A percentile compares a stretch with the other conserved stretches of the same genome.
These are phyloP conservation scores for Nomada ferruginata DNA, from an alignment of 2,888 invertebrate genomes.

Conservation along the genomic window DNA sequence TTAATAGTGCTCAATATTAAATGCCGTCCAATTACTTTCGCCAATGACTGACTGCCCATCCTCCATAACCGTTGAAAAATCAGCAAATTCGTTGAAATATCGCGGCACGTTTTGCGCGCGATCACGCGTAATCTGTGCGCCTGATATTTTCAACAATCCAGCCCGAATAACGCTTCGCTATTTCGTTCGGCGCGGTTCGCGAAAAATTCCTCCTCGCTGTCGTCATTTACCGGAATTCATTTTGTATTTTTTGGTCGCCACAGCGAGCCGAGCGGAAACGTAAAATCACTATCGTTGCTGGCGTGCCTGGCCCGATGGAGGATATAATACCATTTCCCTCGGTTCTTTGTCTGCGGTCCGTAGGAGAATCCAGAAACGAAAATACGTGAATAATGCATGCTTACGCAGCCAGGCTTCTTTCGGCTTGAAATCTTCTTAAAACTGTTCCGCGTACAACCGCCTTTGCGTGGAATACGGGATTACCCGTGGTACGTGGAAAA, in stretches of 20 bases:
- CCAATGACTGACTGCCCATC: too few species aligned
- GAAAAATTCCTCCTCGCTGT: background rate
- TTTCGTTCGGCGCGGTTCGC: background rate
- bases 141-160: slow-evolving; percentile 1
- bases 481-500: background rate
- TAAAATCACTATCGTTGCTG: slow-evolving; percentile 4
- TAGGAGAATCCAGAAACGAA: slow-evolving; percentile 2
- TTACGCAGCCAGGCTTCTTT: background rate
- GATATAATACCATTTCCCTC: slow-evolving; percentile 3
- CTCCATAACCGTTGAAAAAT: background rate
- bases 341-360: slow-evolving; percentile 12
- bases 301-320: background rate
- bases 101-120: background rate
- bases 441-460: background rate
- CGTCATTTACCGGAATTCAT: background rate
- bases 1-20: too few species aligned
- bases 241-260: background rate
- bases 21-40: too few species aligned
- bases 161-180: background rate
- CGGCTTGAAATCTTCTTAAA: slow-evolving; percentile 10
- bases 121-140: background rate
- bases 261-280: background rate
- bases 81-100: background rate
- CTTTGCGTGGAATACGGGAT: background rate
- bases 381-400: slow-evolving; percentile 28